phyloP scores from a whole-genome alignment of 2,113 vertebrate genomes.

The Callorhinus ursinus region DNA sequence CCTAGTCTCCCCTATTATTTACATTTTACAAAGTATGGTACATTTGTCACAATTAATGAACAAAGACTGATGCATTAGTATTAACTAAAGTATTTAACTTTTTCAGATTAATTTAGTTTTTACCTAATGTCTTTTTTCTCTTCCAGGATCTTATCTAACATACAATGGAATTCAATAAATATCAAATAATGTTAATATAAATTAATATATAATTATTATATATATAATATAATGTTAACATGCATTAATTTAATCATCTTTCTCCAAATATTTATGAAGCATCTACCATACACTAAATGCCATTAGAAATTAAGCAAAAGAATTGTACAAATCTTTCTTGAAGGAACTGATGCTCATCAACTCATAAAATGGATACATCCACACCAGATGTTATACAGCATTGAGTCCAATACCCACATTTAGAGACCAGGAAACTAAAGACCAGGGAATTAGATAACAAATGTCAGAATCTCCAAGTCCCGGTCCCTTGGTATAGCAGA shows the following conservation, averaged over 20 bases:
- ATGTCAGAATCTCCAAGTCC: not conserved
- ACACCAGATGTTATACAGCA: not conserved
- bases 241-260: not conserved
- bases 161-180: rapidly evolving
- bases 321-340: not conserved
- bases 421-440: not conserved
- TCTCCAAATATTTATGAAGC: not conserved
- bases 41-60: not conserved
- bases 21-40: not conserved
- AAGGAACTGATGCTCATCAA: not conserved
- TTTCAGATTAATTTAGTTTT: not conserved
- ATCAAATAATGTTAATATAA: not conserved
- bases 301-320: not conserved
- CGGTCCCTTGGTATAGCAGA: not conserved
- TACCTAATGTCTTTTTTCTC: not conserved
- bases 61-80: not conserved
- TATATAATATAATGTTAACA: not conserved
- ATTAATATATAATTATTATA: not conserved
- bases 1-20: not conserved
- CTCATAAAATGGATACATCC: not conserved
- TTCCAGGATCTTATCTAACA: not conserved
- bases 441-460: not conserved
- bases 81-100: not conserved
- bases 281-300: not conserved
- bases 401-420: not conserved